phyloP scores from a whole-genome alignment of 1,140 invertebrate species.

The Lepidurus packardi region DNA sequence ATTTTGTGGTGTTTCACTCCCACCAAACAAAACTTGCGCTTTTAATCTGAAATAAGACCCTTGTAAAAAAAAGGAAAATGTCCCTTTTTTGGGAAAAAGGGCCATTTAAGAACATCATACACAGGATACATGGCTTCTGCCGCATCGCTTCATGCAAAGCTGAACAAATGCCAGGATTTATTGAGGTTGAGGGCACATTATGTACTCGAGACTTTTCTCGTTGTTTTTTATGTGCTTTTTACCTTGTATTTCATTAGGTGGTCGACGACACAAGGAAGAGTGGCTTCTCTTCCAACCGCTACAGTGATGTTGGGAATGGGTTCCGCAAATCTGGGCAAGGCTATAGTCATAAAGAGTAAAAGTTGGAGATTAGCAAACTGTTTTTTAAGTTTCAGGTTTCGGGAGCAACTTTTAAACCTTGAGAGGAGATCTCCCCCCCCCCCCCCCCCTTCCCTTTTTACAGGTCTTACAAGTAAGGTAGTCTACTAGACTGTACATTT shows the following conservation, averaged over 20 bases:
- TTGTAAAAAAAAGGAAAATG: background rate
- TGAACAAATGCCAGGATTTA: no score
- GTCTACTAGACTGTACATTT: background rate
- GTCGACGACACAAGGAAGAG: constrained; percentile 78
- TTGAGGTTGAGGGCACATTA: no score
- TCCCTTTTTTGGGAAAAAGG: background rate
- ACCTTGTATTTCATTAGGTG: constrained; percentile 82
- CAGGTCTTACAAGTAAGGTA: background rate
- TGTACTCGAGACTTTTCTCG: background rate
- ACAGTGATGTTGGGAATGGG: constrained; percentile 79
- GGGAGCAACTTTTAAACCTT: background rate
- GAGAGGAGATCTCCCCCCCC: background rate
- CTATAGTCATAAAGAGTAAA: constrained; percentile 52
- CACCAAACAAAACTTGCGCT: background rate
- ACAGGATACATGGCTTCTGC: no score
- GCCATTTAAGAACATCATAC: no score
- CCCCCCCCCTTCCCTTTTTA: background rate
- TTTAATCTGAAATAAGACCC: background rate
- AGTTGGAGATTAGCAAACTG: constrained; percentile 19
- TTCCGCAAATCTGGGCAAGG: constrained; percentile 72
- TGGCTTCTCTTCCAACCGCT: constrained; percentile 76
- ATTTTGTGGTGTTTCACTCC: background rate
- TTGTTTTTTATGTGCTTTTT: constrained; percentile 40
- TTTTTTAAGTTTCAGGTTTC: background rate
- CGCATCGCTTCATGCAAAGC: no score